These are phyloP conservation scores for Thamnophis elegans DNA, from an alignment of 2,797 vertebrate genomes.

Conservation along the genomic window DNA sequence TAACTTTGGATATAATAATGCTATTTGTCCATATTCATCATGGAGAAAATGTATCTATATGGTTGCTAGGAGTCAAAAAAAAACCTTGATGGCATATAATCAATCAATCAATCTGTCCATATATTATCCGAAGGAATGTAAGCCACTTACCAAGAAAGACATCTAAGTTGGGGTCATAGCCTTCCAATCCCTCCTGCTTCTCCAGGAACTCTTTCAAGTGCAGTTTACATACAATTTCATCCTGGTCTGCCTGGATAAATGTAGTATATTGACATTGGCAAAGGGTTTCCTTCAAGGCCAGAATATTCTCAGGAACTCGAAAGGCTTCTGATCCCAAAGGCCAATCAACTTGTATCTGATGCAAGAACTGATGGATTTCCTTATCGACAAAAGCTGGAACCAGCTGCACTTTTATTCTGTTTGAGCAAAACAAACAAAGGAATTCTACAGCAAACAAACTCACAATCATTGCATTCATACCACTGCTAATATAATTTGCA, in stretches of 20 bases:
- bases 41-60: neutral
- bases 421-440: neutral
- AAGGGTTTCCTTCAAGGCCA: slow-evolving; percentile 72
- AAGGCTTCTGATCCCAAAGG: slow-evolving; percentile 57
- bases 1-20: neutral
- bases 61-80: too few species aligned
- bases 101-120: neutral
- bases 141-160: slow-evolving; percentile 80
- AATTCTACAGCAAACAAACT: neutral
- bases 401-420: slow-evolving; percentile 76
- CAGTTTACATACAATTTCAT: slow-evolving; percentile 65
- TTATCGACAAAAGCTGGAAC: slow-evolving; percentile 78
- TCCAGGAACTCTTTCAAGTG: slow-evolving; percentile 79
- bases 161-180: slow-evolving; percentile 88
- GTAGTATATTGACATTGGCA: slow-evolving; percentile 51
- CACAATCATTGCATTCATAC: neutral
- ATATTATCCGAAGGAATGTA: neutral
- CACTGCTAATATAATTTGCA: neutral
- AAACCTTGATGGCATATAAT: neutral
- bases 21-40: neutral
- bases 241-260: accelerated
- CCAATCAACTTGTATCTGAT: slow-evolving; percentile 81
- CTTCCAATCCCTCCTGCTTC: slow-evolving; percentile 69
- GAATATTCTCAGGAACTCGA: slow-evolving; percentile 60
- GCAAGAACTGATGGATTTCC: slow-evolving; percentile 73